These are phyloP conservation scores for Seriola quinqueradiata DNA, from an alignment of 2,113 vertebrate species.

Conservation along the genomic window DNA sequence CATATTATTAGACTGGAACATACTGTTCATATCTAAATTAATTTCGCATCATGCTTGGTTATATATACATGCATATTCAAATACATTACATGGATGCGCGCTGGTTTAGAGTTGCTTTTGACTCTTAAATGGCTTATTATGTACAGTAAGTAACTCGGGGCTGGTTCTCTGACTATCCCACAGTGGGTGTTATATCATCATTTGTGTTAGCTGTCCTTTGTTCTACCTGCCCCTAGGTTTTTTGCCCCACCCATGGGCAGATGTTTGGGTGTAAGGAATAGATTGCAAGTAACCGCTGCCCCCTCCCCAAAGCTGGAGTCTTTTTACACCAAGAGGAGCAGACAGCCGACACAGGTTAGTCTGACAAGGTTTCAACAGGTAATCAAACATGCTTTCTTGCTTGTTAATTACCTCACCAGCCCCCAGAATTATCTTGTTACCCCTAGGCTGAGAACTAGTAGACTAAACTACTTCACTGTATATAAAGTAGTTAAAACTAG, in stretches of 20 bases:
- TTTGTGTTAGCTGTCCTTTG: conserved; percentile 20
- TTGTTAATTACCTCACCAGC: not conserved
- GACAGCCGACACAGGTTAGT: conserved; percentile 84
- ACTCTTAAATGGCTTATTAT: not conserved
- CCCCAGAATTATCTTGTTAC: not conserved
- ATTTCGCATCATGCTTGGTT: not conserved
- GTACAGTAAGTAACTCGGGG: not conserved
- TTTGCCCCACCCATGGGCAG: conserved; percentile 86
- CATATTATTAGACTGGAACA: not conserved
- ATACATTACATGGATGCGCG: not conserved
- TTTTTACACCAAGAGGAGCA: conserved; percentile 81
- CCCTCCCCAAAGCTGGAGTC: conserved; percentile 84
- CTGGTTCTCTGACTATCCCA: not conserved
- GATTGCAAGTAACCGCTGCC: conserved; percentile 67
- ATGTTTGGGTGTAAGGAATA: conserved; percentile 87
- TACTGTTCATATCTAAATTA: not conserved
- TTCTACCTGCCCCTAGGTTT: conserved; percentile 72
- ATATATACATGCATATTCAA: not conserved
- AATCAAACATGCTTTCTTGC: not conserved
- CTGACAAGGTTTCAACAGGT: not conserved
- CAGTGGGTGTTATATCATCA: conserved; percentile 6
- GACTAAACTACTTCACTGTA: too few species aligned
- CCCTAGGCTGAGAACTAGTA: not conserved
- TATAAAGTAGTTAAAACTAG: too few species aligned
- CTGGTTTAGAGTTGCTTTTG: not conserved